A percentile compares a stretch with the other conserved stretches of the same genome.
phyloP scores from a whole-genome alignment of 2,888 invertebrate species.

The Spicauda simplicius region DNA sequence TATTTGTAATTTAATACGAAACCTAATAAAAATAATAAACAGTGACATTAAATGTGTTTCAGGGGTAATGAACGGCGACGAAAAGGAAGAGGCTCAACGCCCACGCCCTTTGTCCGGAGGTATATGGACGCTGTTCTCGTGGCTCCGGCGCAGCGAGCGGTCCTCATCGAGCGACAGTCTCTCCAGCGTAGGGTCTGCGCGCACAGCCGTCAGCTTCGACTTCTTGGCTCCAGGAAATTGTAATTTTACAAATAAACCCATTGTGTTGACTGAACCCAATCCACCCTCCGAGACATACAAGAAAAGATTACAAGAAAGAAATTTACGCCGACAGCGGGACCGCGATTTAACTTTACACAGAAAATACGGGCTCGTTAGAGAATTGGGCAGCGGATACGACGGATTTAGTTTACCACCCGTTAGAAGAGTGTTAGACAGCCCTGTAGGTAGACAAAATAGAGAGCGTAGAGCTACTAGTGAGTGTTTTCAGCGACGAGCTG shows the following conservation, averaged over 20 bases:
- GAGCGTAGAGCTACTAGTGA: conserved; percentile 87
- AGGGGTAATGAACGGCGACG: conserved; percentile 74
- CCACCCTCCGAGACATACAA: conserved; percentile 87
- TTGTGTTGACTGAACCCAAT: conserved; percentile 77
- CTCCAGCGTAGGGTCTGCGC: conserved; percentile 88
- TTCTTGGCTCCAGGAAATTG: conserved; percentile 86
- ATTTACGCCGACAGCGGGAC: conserved; percentile 84
- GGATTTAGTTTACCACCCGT: conserved; percentile 67
- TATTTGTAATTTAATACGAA: not conserved
- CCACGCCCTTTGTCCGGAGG: conserved; percentile 77
- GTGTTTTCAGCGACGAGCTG: conserved; percentile 84
- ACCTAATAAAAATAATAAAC: not conserved
- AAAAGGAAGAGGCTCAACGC: conserved; percentile 60
- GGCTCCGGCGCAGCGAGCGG: conserved; percentile 87
- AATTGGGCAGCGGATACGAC: conserved; percentile 63
- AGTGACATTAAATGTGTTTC: conserved; percentile 47
- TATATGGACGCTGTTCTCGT: conserved; percentile 87
- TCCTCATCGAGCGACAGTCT: conserved; percentile 80
- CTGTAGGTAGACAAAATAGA: conserved; percentile 54
- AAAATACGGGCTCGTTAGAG: conserved; percentile 85
- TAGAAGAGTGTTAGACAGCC: conserved; percentile 48
- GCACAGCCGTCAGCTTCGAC: conserved; percentile 89
- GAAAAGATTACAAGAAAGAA: conserved; percentile 85
- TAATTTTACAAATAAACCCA: conserved; percentile 63
- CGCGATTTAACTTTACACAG: conserved; percentile 86